A percentile compares a stretch with the other conserved stretches of the same genome.
Conservation (phyloP, 1,140 invertebrate genomes). For the Zaprionus ornatus region DNA sequence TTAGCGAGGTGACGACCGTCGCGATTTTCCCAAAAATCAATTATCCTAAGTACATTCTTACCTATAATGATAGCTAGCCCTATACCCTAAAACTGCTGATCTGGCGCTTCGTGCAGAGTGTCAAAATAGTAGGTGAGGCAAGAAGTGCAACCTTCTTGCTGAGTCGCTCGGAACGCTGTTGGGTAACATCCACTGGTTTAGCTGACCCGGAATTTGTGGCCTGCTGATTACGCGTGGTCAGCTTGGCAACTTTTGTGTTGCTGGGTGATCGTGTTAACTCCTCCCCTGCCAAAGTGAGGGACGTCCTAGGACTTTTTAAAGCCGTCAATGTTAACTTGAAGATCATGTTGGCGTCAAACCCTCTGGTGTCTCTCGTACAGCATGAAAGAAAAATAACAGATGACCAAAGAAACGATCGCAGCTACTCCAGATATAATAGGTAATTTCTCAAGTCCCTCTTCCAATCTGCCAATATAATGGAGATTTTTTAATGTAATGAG, state of each 20-base stretch:
- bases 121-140: not conserved
- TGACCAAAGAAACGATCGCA: too few species aligned
- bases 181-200: not conserved
- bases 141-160: not conserved
- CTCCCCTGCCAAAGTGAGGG: too few species aligned
- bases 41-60: not conserved
- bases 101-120: not conserved
- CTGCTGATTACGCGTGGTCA: not conserved
- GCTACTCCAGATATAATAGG: too few species aligned
- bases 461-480: too few species aligned
- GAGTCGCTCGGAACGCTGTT: not conserved
- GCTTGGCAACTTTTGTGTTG: too few species aligned
- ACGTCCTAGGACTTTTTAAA: too few species aligned
- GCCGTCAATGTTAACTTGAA: too few species aligned
- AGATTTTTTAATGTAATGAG: too few species aligned
- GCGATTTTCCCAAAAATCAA: constrained; percentile 2
- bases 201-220: not conserved
- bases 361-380: not conserved
- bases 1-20: not conserved
- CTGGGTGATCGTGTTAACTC: too few species aligned
- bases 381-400: not conserved
- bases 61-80: not conserved
- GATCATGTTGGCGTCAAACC: not conserved
- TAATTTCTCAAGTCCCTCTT: too few species aligned
- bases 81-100: constrained; percentile 1